A percentile compares a stretch with the other conserved stretches of the same genome.
These are phyloP conservation scores for Phrynosoma platyrhinos DNA, from an alignment of 2,113 vertebrate genomes.

Conservation along the genomic window DNA sequence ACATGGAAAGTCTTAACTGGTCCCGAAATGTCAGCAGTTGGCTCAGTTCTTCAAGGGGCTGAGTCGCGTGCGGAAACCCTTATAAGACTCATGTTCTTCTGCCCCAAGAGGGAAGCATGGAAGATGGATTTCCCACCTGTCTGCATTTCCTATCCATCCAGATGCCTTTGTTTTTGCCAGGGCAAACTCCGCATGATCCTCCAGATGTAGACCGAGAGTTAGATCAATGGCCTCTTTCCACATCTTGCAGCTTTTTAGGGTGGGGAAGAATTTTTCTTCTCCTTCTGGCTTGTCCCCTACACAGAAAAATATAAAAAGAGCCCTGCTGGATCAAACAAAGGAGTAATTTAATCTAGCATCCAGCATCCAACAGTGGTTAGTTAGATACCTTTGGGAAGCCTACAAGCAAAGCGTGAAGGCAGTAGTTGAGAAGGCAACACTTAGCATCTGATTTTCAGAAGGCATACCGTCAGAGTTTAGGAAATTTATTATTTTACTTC, in stretches of 20 bases:
- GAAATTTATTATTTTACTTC: neutral
- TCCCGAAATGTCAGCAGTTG: conserved; percentile 5
- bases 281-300: neutral
- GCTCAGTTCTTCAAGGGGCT: neutral
- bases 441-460: neutral
- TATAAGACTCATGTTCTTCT: conserved; percentile 2
- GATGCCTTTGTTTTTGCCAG: neutral
- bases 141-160: neutral
- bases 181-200: neutral
- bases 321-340: neutral
- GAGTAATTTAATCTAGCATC: neutral
- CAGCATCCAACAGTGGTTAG: neutral
- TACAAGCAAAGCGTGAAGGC: neutral
- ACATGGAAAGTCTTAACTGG: neutral
- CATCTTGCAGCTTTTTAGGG: neutral
- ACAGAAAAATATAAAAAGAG: neutral
- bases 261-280: too few species aligned
- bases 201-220: neutral
- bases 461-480: too few species aligned
- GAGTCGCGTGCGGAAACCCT: neutral
- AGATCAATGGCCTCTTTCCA: neutral
- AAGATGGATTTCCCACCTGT: conserved; percentile 25
- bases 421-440: too few species aligned
- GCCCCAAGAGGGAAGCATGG: neutral
- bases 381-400: neutral